Evolutionary conservation across 1,140 invertebrate genomes (phyloP), one percentile per base, ranked within the genome.

Genomic region (Trissolcus basalis): DNA sequence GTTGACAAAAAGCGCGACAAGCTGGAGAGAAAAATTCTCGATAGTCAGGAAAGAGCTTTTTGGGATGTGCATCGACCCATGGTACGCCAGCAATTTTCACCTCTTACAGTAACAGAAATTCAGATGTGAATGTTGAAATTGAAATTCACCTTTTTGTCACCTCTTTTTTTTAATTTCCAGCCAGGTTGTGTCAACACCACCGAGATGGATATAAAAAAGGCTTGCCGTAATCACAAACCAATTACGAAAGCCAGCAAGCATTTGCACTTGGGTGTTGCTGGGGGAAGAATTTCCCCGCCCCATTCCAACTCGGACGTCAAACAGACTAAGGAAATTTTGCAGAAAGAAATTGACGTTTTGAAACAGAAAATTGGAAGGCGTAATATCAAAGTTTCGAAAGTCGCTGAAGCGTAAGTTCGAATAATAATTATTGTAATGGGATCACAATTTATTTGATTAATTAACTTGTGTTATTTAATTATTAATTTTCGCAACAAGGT

Each of bases 31-130:
- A 99, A 99, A 89, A 97, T 99, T 33, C 86, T 99, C 14, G 98
- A 99, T 88, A 98, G 97, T 82, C 98, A 99, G 88, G 98, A 99
- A 87, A 90, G 98, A 82, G 98, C 98, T 0, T 99, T 99, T 86
- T 99, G 98, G 98, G 98, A 99, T 88, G 97, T 99, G 0, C 97
- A 99, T 87, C 90, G 98, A 82, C 98, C 98, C 27, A 97, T 99
- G 93, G 95, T 96, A 89, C 89, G 60, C 12, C 6, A 13, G 7
- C 13, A 27, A 27, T 27, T 27, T 27, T 27, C 19, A 27, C 19
- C 1, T 27, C 19, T 27, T 6, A 27, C 19, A 6, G 19, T 27
- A 27, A 27, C 1, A 27, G 19, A 27, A 27, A 14, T 45, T 54
- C 16, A 53, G 32, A 64, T 54, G 27, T 39, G 11, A 54, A 3